Conservation (phyloP, 2,888 invertebrate species). For the Zygogramma bicolorata region DNA sequence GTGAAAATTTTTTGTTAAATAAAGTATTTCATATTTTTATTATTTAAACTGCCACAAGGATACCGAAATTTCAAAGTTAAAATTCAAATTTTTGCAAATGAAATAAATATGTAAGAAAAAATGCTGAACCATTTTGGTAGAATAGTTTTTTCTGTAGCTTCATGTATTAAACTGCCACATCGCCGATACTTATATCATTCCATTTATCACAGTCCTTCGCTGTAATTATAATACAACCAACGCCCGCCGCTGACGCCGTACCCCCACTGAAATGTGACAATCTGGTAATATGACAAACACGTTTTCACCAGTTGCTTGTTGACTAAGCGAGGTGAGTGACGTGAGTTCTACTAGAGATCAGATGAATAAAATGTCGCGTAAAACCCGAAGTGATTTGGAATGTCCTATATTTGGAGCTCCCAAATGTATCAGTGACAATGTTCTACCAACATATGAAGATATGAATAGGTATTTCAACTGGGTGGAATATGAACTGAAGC, state of each 20-base stretch:
- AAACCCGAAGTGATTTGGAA: conserved; percentile 2
- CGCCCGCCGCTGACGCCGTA: background rate
- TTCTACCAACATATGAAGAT: background rate
- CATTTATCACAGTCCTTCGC: background rate
- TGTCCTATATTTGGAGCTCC: conserved; percentile 9
- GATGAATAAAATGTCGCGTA: background rate
- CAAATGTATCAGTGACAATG: conserved; percentile 9
- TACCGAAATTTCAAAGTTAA: no score
- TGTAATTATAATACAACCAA: background rate
- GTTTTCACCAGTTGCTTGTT: background rate
- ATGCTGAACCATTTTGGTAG: background rate
- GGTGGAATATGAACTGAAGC: background rate
- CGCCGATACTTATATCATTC: background rate
- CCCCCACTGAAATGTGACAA: background rate
- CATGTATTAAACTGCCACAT: background rate
- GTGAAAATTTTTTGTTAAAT: background rate
- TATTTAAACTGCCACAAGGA: no score
- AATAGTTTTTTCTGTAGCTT: background rate
- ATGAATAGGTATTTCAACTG: background rate
- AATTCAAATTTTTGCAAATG: no score
- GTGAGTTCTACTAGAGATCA: background rate
- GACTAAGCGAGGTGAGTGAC: background rate
- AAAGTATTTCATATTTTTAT: no score
- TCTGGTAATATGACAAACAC: background rate
- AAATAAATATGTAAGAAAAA: no score